phyloP scores from a whole-genome alignment of 2,888 invertebrate species.

The Oeneis ivallda region DNA sequence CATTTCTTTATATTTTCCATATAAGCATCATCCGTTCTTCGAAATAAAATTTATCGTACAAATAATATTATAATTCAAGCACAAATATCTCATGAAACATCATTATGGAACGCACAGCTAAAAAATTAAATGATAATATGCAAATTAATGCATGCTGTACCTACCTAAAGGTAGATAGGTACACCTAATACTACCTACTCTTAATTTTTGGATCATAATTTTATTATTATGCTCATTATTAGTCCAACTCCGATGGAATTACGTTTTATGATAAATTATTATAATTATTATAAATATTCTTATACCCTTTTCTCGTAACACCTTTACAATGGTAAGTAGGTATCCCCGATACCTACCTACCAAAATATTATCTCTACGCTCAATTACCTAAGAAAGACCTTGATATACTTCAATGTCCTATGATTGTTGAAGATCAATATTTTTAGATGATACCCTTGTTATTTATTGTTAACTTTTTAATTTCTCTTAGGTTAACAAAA shows the following conservation, averaged over 20 bases:
- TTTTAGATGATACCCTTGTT: slow-evolving; percentile 77
- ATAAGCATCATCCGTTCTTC: background rate
- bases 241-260: slow-evolving; percentile 63
- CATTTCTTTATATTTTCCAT: background rate
- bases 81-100: slow-evolving; percentile 29
- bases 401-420: slow-evolving; percentile 57
- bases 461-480: slow-evolving; percentile 58
- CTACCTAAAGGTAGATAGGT: background rate
- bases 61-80: slow-evolving; percentile 25
- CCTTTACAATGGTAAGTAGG: slow-evolving; percentile 40
- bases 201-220: slow-evolving; percentile 29
- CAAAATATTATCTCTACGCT: slow-evolving; percentile 59
- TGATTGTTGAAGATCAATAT: slow-evolving; percentile 70
- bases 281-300: slow-evolving; percentile 46
- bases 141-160: slow-evolving; percentile 13
- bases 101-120: slow-evolving; percentile 29
- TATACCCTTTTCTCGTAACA: slow-evolving; percentile 54
- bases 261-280: slow-evolving; percentile 43
- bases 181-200: too few relatives aligned
- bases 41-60: slow-evolving; percentile 12
- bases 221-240: slow-evolving; percentile 67
- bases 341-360: slow-evolving; percentile 48
- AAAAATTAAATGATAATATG: slow-evolving; percentile 13
- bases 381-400: slow-evolving; percentile 51
- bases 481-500: slow-evolving; percentile 53